These are phyloP conservation scores for Acipenser transmontanus DNA, from an alignment of 2,797 vertebrate genomes.

Conservation along the genomic window DNA sequence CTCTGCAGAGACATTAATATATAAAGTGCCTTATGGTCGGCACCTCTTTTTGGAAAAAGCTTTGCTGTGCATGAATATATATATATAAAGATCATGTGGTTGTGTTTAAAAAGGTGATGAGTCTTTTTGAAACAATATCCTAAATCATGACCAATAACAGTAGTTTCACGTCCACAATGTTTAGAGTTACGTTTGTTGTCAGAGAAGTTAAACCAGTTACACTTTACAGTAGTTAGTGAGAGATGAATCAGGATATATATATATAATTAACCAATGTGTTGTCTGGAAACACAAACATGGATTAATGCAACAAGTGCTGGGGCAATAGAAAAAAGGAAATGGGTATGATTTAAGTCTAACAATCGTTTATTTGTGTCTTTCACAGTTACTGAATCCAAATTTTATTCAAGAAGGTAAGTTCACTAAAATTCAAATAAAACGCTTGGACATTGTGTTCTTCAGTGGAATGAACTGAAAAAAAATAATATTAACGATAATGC, in stretches of 20 bases:
- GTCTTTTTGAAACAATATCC: neutral
- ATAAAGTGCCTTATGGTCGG: no score
- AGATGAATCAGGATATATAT: no score
- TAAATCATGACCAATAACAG: slow-evolving; percentile 7
- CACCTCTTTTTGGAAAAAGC: no score
- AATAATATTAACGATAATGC: no score
- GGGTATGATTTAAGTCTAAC: slow-evolving; percentile 15
- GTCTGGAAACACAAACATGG: no score
- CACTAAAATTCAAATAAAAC: neutral
- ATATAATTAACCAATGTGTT: no score
- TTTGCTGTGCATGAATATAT: no score
- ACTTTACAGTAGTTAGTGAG: no score
- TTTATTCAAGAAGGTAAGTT: slow-evolving; percentile 97
- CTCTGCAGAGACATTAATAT: no score
- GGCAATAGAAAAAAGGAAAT: no score
- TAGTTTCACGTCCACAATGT: neutral
- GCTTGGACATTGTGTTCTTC: neutral
- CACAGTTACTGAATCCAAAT: slow-evolving; percentile 97
- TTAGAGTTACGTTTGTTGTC: neutral
- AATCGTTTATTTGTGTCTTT: slow-evolving; percentile 46
- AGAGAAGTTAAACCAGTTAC: no score
- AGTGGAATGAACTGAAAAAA: neutral
- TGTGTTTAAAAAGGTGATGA: neutral
- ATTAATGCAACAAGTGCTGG: no score
- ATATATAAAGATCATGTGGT: neutral